Conservation (phyloP, 2,888 invertebrate species). For the Anticlea derivata region DNA sequence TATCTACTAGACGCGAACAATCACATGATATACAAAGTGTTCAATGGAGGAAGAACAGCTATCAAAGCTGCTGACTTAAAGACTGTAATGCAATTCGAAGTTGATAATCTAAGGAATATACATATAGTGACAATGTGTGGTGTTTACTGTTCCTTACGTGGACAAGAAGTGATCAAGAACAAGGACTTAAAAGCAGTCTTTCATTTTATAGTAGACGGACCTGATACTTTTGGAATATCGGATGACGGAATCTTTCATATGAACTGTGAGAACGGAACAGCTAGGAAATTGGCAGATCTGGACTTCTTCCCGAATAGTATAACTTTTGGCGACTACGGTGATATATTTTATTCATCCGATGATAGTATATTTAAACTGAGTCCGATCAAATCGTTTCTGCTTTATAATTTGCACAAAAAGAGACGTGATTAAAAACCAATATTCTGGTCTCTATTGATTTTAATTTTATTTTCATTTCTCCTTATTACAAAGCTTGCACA, state of each 20-base stretch:
- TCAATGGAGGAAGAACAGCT: constrained; percentile 49
- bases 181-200: constrained; percentile 58
- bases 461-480: too few relatives aligned
- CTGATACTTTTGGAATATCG: constrained; percentile 59
- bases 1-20: constrained; percentile 69
- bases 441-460: too few relatives aligned
- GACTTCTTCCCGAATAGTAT: constrained; percentile 63
- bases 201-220: constrained; percentile 59
- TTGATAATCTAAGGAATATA: constrained; percentile 62
- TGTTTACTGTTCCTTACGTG: constrained; percentile 58
- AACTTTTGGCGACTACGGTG: constrained; percentile 72
- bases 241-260: constrained; percentile 62
- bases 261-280: constrained; percentile 67
- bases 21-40: constrained; percentile 70
- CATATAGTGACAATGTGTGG: constrained; percentile 72
- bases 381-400: constrained; percentile 63
- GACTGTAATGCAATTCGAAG: constrained; percentile 68
- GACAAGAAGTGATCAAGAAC: constrained; percentile 62
- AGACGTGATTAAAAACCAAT: constrained; percentile 3
- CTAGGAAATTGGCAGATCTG: constrained; percentile 54
- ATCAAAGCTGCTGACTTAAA: constrained; percentile 55
- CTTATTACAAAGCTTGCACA: too few relatives aligned
- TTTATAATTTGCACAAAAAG: constrained; percentile 59
- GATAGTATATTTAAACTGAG: constrained; percentile 63
- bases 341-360: constrained; percentile 65